Evolutionary conservation across 2,888 invertebrate genomes (phyloP).

Genomic region (Sympetrum striolatum): DNA sequence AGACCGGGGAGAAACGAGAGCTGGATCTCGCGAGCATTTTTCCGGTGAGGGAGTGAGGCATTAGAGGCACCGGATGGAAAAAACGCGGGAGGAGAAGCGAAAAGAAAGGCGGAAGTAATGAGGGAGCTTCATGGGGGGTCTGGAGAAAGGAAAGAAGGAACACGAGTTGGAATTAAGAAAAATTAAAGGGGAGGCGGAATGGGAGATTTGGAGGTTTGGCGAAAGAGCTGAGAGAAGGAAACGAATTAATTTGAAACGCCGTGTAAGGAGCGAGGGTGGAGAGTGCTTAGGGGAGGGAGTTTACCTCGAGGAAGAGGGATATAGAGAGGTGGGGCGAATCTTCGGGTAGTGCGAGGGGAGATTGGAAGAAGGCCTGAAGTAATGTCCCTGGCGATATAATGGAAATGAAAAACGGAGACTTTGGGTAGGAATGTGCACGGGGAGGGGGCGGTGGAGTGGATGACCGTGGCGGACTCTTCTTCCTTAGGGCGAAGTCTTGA

Average conservation of each 20-base stretch:
- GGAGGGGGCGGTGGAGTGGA: not conserved
- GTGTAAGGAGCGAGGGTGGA: not conserved
- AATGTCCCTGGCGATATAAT: conserved; percentile 6
- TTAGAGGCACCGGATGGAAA: not conserved
- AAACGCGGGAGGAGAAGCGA: not conserved
- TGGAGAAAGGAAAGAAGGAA: not conserved
- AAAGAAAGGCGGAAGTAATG: not conserved
- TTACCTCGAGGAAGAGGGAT: not conserved
- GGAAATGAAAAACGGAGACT: conserved; percentile 16
- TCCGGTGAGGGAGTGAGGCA: not conserved
- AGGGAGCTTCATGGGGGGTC: not conserved
- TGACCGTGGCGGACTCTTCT: not conserved
- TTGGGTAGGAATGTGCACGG: not conserved
- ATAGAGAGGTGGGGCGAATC: not conserved
- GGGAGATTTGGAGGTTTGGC: conserved; percentile 14
- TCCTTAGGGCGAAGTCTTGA: not conserved
- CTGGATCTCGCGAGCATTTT: not conserved
- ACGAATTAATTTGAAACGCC: conserved; percentile 43
- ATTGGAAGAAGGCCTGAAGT: not conserved
- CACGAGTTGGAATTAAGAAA: conserved; percentile 39
- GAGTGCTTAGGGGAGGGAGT: not conserved
- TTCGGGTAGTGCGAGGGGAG: not conserved
- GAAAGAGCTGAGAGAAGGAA: conserved; percentile 14
- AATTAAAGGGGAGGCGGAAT: conserved; percentile 36
- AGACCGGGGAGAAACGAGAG: not conserved